These are phyloP conservation scores for Lota lota DNA, from an alignment of 2,113 vertebrate genomes.

Conservation along the genomic window DNA sequence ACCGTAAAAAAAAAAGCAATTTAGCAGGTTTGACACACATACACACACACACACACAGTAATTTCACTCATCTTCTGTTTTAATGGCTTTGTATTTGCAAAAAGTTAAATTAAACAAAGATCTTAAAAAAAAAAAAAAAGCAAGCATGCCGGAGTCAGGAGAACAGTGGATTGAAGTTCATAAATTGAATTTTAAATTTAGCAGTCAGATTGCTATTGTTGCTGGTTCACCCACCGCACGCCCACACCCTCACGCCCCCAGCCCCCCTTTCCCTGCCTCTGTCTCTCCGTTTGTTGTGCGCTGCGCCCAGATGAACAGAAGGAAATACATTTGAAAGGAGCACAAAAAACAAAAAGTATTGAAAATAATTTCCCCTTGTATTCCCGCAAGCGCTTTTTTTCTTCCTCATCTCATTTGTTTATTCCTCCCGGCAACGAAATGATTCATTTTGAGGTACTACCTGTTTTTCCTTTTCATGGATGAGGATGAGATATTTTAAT, in stretches of 20 bases:
- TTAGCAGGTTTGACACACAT: slow-evolving; percentile 66
- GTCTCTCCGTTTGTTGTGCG: slow-evolving; percentile 30
- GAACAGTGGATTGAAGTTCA: slow-evolving; percentile 62
- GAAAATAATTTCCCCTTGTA: slow-evolving; percentile 26
- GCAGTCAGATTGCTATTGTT: slow-evolving; percentile 69
- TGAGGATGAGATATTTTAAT: no score
- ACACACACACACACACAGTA: slow-evolving; percentile 49
- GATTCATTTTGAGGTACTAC: no score
- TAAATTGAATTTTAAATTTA: slow-evolving; percentile 79
- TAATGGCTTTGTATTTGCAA: slow-evolving; percentile 74
- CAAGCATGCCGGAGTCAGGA: slow-evolving; percentile 51
- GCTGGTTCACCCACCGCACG: slow-evolving; percentile 2
- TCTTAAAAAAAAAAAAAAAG: not conserved
- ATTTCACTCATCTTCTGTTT: slow-evolving; percentile 73
- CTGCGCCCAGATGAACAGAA: slow-evolving; percentile 59
- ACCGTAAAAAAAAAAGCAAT: slow-evolving; percentile 47
- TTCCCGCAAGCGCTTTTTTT: slow-evolving; percentile 40
- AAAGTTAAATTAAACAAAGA: slow-evolving; percentile 19
- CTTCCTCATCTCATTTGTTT: slow-evolving; percentile 12
- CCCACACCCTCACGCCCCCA: slow-evolving; percentile 25
- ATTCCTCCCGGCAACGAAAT: slow-evolving; percentile 12
- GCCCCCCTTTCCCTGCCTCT: slow-evolving; percentile 32
- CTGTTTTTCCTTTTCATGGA: no score
- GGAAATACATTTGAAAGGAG: slow-evolving; percentile 57
- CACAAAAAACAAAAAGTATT: slow-evolving; percentile 40